Base-by-base conservation (phyloP, 2,888 invertebrate species). In the Leptogaster cylindrica region DNA sequence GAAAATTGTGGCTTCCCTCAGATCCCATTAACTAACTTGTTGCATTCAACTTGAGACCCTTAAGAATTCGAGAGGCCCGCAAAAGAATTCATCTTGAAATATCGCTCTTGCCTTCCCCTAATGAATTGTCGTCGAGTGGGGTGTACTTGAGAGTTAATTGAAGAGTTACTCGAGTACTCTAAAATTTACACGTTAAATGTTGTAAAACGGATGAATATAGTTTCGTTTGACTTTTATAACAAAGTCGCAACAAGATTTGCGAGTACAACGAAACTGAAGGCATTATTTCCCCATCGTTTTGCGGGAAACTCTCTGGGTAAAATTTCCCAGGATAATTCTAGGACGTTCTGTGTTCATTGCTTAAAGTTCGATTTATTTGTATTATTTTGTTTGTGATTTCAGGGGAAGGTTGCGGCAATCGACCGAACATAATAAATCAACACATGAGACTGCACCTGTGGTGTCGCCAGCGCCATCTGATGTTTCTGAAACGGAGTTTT, bases 401-500 rank as follows among this genome's bases (percentile, higher is more conserved):
- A 55, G 55, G 20, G n/a, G n/a, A n/a, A 20, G 33, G 23, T 55
- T 23, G 36, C 28, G 36, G 23, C 55, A 23, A 20, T 10, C 46
- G 23, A 23, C 46, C 23, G 39, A 23, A n/a, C 14, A 55, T 55
- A 36, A 36, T 23, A 36, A 36, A 55, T 39, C 23, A 36, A 23
- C 23, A 12, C 20, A 55, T 12, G 36, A 12, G 6, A n/a, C 36
- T 10, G 31, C 36, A 36, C 39, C 10, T 12, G 55, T 39, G 1
- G 16, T 55, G 14, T 55, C 55, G 25, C 55, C 55, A 12, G 8
- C 55, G 14, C 36, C 55, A 12, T 55, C 55, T 18, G 55, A 55
- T 55, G 12, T 55, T 14, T 55, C 55, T 14, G 55, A 55, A 20
- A 23, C 55, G n/a, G 55, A 55, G 20, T 36, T 55, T 12, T 55